Evolutionary conservation across 1,140 invertebrate species (phyloP), one percentile per base, ranked within the genome.

Genomic region (Trachymyrmex septentrionalis): DNA sequence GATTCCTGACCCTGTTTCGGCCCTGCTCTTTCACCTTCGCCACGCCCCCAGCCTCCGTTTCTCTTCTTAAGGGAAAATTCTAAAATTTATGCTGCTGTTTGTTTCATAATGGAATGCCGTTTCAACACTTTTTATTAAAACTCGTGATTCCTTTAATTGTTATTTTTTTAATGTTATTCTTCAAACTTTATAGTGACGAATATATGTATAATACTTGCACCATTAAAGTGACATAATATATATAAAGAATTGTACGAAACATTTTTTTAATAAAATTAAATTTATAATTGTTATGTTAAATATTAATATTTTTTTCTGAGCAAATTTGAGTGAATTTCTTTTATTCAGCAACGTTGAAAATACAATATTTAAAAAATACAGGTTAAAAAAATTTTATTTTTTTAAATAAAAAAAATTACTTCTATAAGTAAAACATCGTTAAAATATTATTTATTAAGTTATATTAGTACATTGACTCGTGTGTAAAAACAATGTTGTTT

Each of bases 1-100:
- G 63, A 30, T 80, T 84, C 38, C 69, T 73, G 80, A 84, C 69
- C 66, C 59, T 78, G 48, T 81, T 80, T 50, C 38, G 61, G 19
- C 9, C 76, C 38, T 53, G 27, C 61, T 86, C 75, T 85, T 64
- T 78, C 59, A 16, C 61, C 64, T 59, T 44, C 72, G 34, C 38
- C 71, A 75, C 44, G 59, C 71, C n/a, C 24, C 44, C 75, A n/a
- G 5, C 16, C 9, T 3, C 27, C 34, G 12, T 19, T 24, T 21
- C 50, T 24, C n/a, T 27, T 57, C 78, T 38, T 21, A 12, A 53
- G 30, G 21, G 6, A 57, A 57, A 69, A 57, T 27, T 44, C 38
- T 12, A 59, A 34, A 81, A 81, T 67, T 81, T 57, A 72, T 38
- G 16, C 57, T 72, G 38, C 50, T 71, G 3, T 67, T 80, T 80